Base-by-base conservation (phyloP, 1,140 invertebrate genomes). In the Hycleus cichorii region DNA sequence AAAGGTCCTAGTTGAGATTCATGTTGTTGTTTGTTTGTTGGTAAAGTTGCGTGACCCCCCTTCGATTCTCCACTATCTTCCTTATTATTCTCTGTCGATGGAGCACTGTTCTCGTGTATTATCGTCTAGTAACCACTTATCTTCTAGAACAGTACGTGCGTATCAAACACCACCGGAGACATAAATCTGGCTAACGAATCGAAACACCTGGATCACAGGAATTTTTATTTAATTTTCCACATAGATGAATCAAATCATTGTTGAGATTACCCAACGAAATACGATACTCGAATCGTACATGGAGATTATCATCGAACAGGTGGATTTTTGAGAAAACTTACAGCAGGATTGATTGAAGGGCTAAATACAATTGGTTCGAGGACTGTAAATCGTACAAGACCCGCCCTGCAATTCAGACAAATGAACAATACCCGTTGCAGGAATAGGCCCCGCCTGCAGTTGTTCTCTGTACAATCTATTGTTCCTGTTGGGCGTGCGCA, bases 391-490 rank as follows among this genome's bases (percentile, higher is more conserved):
- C 32, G 27, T 24, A 25, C 39, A 5, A 47, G 59, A 44, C 56
- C 61, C 63, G 65, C 56, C 63, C 63, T 65, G 62, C 58, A 62
- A 56, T 58, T 27, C 65, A 58, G 67, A 66, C 69, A 69, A 69
- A 69, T 69, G 69, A 70, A 70, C 69, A 70, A 70, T 70, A 70
- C 69, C 60, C 32, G 67, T 65, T 64, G 60, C 60, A 62, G 67
- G 49, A 63, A 62, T 32, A 32, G 32, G 60, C 69, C 62, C 61
- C 69, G 67, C 68, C 68, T 61, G 65, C 69, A 52, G 69, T 70
- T 70, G 69, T 70, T 32, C 32, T 32, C 67, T 68, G 69, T 64
- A 50, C 32, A 62, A 60, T 65, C 69, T 70, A 70, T 70, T 70
- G 69, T 70, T 70, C 63, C 67, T 66, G 62, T 57, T 56, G 69